Evolutionary conservation across 2,113 vertebrate species (phyloP).

Genomic region (Bujurquina vittata): DNA sequence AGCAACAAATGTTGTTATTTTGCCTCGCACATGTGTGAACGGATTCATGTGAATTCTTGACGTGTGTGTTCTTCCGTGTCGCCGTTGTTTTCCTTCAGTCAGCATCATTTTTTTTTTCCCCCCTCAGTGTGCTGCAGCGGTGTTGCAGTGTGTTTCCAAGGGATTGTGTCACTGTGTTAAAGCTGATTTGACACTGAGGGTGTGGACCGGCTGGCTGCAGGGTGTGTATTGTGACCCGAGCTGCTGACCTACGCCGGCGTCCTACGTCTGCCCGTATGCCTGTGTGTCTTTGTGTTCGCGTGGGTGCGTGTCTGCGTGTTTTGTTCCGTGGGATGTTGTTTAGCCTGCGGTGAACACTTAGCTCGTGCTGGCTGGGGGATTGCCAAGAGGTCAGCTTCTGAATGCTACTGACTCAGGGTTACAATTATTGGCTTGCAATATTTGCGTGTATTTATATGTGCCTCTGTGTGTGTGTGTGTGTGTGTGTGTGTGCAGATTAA

Average conservation of each 20-base stretch:
- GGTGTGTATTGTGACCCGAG: slow-evolving; percentile 62
- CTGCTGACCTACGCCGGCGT: slow-evolving; percentile 61
- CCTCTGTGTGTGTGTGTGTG: slow-evolving; percentile 4
- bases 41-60: neutral
- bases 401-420: slow-evolving; percentile 62
- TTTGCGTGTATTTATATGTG: slow-evolving; percentile 11
- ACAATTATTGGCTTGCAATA: slow-evolving; percentile 59
- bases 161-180: slow-evolving; percentile 60
- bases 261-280: slow-evolving; percentile 30
- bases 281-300: slow-evolving; percentile 13
- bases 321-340: slow-evolving; percentile 55
- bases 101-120: slow-evolving; percentile 5
- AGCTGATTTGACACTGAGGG: slow-evolving; percentile 61
- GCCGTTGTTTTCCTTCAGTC: slow-evolving; percentile 32
- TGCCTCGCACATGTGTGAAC: neutral
- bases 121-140: slow-evolving; percentile 12
- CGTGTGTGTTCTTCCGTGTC: slow-evolving; percentile 5
- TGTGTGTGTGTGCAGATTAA: slow-evolving; percentile 19
- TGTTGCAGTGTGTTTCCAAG: slow-evolving; percentile 27
- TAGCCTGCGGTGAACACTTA: slow-evolving; percentile 60
- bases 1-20: slow-evolving; percentile 14
- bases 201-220: slow-evolving; percentile 61
- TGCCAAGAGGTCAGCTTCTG: slow-evolving; percentile 68
- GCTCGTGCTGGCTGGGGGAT: slow-evolving; percentile 55
- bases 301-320: slow-evolving; percentile 28